phyloP scores from a whole-genome alignment of 2,113 vertebrate species.

The Cavia porcellus region DNA sequence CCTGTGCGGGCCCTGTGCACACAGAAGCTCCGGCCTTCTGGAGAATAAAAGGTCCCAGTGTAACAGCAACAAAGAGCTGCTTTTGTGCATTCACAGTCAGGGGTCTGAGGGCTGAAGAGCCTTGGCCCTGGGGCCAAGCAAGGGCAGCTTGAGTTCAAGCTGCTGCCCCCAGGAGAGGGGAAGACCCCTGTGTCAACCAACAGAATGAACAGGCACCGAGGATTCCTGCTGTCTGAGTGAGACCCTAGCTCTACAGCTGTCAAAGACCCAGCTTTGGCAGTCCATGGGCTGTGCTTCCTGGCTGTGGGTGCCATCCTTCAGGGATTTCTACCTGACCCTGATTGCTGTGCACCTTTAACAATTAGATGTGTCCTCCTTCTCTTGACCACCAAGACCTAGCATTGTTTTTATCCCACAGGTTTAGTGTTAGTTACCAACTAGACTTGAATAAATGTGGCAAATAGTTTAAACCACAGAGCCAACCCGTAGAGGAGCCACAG shows the following conservation, averaged over 20 bases:
- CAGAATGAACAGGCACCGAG: not conserved
- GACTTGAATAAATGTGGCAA: not conserved
- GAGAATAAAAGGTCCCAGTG: constrained; percentile 79
- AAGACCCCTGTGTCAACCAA: not conserved
- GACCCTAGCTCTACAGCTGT: not conserved
- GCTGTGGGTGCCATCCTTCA: not conserved
- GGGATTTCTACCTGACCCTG: accelerated
- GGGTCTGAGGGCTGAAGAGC: constrained; percentile 43
- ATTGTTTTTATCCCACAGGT: not conserved
- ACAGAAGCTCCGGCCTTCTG: constrained; percentile 72
- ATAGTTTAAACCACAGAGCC: not conserved
- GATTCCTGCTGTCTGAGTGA: not conserved
- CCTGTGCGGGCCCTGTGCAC: constrained; percentile 30
- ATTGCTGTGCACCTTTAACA: not conserved
- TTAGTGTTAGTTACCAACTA: constrained; percentile 30
- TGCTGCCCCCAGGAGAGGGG: not conserved
- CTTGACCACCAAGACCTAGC: not conserved
- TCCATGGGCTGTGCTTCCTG: not conserved
- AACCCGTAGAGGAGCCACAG: not conserved
- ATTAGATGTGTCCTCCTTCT: not conserved
- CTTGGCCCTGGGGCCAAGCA: constrained; percentile 14
- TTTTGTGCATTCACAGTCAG: constrained; percentile 81
- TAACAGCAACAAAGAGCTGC: constrained; percentile 80
- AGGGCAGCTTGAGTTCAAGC: constrained; percentile 1
- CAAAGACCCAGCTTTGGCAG: not conserved